Percentiles rank a stretch among this genome's conserved stretches.
phyloP scores from a whole-genome alignment of 1,140 invertebrate species.

The Nasonia giraulti region DNA sequence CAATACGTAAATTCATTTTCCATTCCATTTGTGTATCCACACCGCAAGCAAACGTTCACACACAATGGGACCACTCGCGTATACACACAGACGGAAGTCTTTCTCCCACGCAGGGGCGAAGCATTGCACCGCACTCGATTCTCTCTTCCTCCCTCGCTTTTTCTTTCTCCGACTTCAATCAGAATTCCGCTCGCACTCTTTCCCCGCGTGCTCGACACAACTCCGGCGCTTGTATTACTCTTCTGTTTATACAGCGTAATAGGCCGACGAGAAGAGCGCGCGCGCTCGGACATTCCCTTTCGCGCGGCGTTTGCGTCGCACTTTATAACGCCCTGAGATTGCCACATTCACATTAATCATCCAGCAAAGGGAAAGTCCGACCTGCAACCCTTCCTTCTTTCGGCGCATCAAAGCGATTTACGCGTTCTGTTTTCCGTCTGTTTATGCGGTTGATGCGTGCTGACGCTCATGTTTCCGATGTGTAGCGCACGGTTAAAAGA shows the following conservation, averaged over 20 bases:
- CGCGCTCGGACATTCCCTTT: conserved; percentile 71
- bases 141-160: conserved; percentile 1
- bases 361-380: conserved; percentile 70
- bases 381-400: conserved; percentile 58
- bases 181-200: background rate
- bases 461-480: background rate
- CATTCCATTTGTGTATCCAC: background rate
- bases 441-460: background rate
- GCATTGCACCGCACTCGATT: background rate
- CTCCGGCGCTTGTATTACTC: conserved; percentile 55
- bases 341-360: conserved; percentile 74
- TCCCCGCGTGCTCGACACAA: background rate
- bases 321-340: conserved; percentile 75
- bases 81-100: background rate
- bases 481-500: background rate
- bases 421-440: conserved; percentile 12
- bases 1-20: background rate
- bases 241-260: conserved; percentile 71
- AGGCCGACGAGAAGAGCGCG: conserved; percentile 58
- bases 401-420: conserved; percentile 3
- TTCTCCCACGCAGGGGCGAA: background rate
- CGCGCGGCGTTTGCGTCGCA: conserved; percentile 68
- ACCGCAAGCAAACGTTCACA: background rate
- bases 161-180: conserved; percentile 27
- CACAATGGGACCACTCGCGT: background rate